These are phyloP conservation scores for Odontomachus brunneus DNA, from an alignment of 1,140 invertebrate species.

Conservation along the genomic window DNA sequence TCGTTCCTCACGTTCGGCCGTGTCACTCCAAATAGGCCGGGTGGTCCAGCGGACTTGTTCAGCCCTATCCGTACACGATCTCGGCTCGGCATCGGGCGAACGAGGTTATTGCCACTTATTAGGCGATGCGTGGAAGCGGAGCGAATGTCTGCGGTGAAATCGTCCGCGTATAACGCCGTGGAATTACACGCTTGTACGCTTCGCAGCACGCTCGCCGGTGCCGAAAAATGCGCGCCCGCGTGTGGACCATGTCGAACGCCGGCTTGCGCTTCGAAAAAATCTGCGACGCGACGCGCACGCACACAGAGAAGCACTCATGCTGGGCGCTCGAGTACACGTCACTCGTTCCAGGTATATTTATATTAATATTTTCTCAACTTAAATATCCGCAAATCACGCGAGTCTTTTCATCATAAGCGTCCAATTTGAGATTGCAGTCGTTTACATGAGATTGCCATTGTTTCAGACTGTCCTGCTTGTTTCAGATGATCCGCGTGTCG, in stretches of 20 bases:
- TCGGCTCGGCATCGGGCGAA: slow-evolving; percentile 55
- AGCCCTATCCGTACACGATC: slow-evolving; percentile 75
- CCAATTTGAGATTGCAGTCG: too few species aligned
- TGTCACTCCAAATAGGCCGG: slow-evolving; percentile 73
- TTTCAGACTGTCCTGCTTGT: neutral
- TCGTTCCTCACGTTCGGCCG: slow-evolving; percentile 56
- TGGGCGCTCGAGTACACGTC: too few species aligned
- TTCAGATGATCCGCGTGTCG: neutral
- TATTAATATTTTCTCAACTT: too few species aligned
- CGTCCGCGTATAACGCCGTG: slow-evolving; percentile 51
- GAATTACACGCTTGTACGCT: slow-evolving; percentile 55
- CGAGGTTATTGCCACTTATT: slow-evolving; percentile 64
- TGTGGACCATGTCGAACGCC: neutral
- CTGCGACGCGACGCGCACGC: neutral
- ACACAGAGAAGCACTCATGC: too few species aligned
- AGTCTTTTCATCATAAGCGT: too few species aligned
- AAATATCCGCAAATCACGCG: too few species aligned
- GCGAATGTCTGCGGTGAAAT: slow-evolving; percentile 60
- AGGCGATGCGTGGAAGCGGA: slow-evolving; percentile 46
- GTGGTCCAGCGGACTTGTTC: slow-evolving; percentile 71
- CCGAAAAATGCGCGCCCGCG: slow-evolving; percentile 16
- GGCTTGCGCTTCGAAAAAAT: neutral
- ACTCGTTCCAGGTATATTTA: too few species aligned
- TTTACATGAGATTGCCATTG: neutral
- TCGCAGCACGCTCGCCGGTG: slow-evolving; percentile 21